phyloP scores from a whole-genome alignment of 2,797 vertebrate species.

The Syndactyla subalaris region DNA sequence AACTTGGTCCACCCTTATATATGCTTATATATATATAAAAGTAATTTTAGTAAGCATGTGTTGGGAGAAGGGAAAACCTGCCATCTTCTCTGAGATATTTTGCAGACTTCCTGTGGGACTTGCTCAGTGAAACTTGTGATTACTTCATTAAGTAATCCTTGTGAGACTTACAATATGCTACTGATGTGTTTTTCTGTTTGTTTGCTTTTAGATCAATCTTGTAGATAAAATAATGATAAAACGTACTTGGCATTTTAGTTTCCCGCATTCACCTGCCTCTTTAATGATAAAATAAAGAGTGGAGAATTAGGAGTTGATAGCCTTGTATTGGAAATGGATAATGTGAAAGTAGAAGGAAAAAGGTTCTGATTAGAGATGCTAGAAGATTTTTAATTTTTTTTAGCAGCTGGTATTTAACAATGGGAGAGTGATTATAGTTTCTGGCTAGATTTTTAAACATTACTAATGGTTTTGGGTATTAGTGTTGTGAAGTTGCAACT shows the following conservation, averaged over 20 bases:
- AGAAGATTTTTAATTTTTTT: neutral
- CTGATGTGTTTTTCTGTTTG: neutral
- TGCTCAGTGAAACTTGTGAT: neutral
- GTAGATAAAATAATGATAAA: neutral
- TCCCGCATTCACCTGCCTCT: neutral
- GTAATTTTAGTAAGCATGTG: neutral
- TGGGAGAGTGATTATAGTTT: neutral
- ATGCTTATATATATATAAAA: neutral
- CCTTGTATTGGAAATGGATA: neutral
- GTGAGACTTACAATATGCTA: neutral
- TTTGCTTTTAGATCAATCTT: neutral
- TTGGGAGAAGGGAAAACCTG: neutral
- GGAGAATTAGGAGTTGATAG: neutral
- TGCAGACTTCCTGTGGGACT: neutral
- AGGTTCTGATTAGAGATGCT: neutral
- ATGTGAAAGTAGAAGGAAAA: neutral
- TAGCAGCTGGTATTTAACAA: constrained; percentile 5
- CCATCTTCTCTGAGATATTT: neutral
- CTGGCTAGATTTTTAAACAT: neutral
- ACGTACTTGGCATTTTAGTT: neutral
- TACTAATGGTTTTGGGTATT: neutral
- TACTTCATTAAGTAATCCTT: neutral
- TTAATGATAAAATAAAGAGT: neutral
- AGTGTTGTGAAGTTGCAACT: neutral
- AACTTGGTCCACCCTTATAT: neutral